phyloP scores from a whole-genome alignment of 1,140 invertebrate genomes.

The Liolophura sinensis region DNA sequence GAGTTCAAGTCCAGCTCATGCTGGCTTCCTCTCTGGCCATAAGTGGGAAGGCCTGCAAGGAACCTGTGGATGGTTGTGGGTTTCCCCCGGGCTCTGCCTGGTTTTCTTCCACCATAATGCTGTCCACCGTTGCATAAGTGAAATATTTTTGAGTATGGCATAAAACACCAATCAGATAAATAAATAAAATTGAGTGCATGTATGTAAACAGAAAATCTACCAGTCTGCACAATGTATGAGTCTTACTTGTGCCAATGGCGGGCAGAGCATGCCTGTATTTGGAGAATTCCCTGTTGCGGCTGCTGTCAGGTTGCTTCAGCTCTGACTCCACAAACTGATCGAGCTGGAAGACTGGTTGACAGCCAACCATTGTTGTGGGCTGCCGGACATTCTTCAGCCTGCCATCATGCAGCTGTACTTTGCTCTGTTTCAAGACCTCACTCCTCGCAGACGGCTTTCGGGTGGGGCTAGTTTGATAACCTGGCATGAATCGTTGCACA shows the following conservation, averaged over 20 bases:
- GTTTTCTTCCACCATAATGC: too few species aligned
- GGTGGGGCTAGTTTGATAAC: conserved; percentile 20
- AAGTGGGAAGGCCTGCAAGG: too few species aligned
- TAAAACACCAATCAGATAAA: too few species aligned
- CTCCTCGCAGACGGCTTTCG: conserved; percentile 21
- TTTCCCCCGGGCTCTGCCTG: too few species aligned
- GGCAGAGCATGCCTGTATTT: conserved; percentile 35
- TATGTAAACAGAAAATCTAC: conserved; percentile 2
- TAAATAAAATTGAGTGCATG: too few species aligned
- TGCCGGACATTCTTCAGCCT: conserved; percentile 28
- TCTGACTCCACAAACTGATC: conserved; percentile 15
- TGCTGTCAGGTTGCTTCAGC: conserved; percentile 10
- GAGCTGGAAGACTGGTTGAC: conserved; percentile 42
- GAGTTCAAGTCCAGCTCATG: too few species aligned
- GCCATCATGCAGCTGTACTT: conserved; percentile 31
- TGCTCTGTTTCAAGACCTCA: conserved; percentile 38
- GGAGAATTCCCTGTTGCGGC: conserved; percentile 14
- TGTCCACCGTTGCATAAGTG: too few species aligned
- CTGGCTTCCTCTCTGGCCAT: too few species aligned
- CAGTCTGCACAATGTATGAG: not conserved
- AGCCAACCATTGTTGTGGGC: conserved; percentile 22
- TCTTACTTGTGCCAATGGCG: conserved; percentile 16
- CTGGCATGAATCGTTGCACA: conserved; percentile 30
- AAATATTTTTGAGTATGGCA: too few species aligned
- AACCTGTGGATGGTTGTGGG: too few species aligned